These are phyloP conservation scores for Ariolimax columbianus DNA, from an alignment of 2,888 invertebrate species.

Conservation along the genomic window DNA sequence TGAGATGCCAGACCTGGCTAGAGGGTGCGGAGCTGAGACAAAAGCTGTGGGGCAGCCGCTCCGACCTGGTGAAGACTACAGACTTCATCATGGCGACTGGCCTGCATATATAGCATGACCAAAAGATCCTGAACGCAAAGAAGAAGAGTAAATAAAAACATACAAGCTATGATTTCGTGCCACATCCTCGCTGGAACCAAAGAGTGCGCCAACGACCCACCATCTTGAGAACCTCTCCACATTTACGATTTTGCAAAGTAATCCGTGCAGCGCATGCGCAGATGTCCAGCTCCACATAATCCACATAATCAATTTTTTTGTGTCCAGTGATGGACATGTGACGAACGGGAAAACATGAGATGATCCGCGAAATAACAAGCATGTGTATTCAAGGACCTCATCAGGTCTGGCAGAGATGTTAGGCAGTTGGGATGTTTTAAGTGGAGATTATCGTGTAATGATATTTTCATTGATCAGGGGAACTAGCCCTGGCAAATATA, in stretches of 20 bases:
- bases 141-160: too few relatives aligned
- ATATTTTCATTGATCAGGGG: background rate
- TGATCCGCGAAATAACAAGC: background rate
- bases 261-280: background rate
- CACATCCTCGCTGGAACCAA: too few relatives aligned
- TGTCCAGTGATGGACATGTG: background rate
- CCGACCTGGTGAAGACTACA: too few relatives aligned
- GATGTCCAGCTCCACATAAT: background rate
- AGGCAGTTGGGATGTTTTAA: background rate
- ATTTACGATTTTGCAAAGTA: background rate
- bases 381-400: background rate
- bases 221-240: background rate
- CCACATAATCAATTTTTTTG: background rate
- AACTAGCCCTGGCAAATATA: background rate
- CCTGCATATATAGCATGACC: too few relatives aligned
- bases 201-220: too few relatives aligned
- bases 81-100: too few relatives aligned
- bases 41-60: too few relatives aligned
- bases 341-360: background rate
- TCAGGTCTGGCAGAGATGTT: background rate
- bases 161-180: too few relatives aligned
- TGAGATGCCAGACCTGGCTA: too few relatives aligned
- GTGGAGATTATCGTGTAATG: background rate
- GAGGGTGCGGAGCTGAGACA: too few relatives aligned
- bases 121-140: too few relatives aligned